phyloP scores from a whole-genome alignment of 2,113 vertebrate genomes.

The Crotophaga sulcirostris region DNA sequence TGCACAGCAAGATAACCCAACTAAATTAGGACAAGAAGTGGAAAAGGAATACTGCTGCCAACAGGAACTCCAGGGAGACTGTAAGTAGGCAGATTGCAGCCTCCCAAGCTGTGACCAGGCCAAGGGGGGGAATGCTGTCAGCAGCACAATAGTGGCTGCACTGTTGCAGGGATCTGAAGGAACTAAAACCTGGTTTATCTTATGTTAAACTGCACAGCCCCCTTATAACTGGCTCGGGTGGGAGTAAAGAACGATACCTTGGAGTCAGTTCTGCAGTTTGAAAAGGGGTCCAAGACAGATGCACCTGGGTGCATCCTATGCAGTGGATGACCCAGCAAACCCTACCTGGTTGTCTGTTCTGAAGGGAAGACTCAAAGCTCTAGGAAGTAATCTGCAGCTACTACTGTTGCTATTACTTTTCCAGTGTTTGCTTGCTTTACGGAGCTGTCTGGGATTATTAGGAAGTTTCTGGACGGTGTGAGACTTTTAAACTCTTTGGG shows the following conservation, averaged over 20 bases:
- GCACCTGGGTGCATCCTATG: neutral
- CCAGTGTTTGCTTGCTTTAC: conserved; percentile 5
- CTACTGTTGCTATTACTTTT: conserved; percentile 6
- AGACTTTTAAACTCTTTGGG: neutral
- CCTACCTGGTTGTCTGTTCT: neutral
- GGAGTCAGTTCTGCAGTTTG: neutral
- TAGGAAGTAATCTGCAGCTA: neutral
- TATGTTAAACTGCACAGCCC: neutral
- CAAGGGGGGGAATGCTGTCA: neutral
- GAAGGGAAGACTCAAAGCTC: neutral
- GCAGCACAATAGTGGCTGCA: neutral
- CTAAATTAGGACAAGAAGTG: conserved; percentile 24
- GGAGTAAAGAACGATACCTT: neutral
- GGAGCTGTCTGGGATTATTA: conserved; percentile 26
- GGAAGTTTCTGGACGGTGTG: neutral
- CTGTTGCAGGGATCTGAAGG: neutral
- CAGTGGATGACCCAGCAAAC: neutral
- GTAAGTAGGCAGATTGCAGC: conserved; percentile 26
- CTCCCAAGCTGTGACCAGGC: neutral
- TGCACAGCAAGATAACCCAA: neutral
- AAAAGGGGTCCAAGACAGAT: neutral
- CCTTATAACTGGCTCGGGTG: neutral
- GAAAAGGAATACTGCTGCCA: conserved; percentile 30
- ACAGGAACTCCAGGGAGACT: neutral
- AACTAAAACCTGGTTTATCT: neutral